Evolutionary conservation across 37 sponge, comb jelly and placozoan species (phyloP).

Genomic region (Theonella swinhoei): DNA sequence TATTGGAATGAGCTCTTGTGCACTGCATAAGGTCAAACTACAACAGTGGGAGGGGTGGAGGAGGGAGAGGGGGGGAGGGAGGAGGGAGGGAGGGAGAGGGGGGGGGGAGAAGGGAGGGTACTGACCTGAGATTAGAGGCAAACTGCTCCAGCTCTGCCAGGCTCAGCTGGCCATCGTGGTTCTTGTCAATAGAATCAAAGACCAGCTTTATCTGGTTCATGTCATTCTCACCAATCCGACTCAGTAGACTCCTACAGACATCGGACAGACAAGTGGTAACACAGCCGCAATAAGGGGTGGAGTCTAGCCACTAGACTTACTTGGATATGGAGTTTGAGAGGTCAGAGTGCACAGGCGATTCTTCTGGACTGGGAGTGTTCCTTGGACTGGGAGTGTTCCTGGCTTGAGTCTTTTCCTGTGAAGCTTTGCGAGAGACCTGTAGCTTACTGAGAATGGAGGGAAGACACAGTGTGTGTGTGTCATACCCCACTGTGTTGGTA

Average conservation of each 20-base stretch:
- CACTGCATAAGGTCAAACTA: no score
- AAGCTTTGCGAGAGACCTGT: background rate
- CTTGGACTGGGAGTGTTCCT: no score
- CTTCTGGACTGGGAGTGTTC: background rate
- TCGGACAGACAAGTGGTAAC: no score
- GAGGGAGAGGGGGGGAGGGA: background rate
- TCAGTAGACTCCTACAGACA: constrained; percentile 46
- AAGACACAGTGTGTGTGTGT: no score
- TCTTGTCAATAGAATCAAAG: constrained; percentile 80
- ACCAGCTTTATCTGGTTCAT: constrained; percentile 61
- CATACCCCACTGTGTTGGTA: no score
- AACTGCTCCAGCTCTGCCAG: constrained; percentile 66
- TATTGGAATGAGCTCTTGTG: no score
- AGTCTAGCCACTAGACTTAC: background rate
- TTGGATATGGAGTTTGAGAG: background rate
- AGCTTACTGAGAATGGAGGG: background rate
- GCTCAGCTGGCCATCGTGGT: constrained; percentile 11
- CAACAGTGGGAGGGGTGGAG: background rate
- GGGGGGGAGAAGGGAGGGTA: background rate
- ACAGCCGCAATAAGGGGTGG: no score
- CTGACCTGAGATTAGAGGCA: constrained; percentile 58
- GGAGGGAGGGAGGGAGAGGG: background rate
- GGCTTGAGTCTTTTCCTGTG: background rate
- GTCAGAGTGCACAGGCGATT: background rate
- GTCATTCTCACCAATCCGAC: constrained; percentile 17